Conservation (phyloP, 2,113 vertebrate genomes). For the Aramus guarauna region DNA sequence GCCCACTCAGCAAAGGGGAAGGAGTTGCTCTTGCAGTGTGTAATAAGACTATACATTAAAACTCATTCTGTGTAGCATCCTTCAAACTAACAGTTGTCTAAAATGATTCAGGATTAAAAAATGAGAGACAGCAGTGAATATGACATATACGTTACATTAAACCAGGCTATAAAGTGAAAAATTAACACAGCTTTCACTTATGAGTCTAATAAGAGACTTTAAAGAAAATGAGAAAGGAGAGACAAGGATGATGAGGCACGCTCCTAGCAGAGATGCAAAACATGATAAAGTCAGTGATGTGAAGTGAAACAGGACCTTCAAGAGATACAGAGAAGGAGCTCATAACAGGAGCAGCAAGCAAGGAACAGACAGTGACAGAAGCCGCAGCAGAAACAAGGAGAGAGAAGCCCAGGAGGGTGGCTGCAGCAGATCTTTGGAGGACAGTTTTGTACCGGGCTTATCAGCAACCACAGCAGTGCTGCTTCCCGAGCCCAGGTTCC, state of each 20-base stretch:
- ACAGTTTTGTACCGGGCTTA: background rate
- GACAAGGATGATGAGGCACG: background rate
- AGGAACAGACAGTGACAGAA: background rate
- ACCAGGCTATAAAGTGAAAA: background rate
- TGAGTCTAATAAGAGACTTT: background rate
- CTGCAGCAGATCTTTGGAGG: background rate
- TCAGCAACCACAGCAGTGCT: background rate
- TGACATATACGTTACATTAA: background rate
- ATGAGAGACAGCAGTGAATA: background rate
- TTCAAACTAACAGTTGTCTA: background rate
- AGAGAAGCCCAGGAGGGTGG: background rate
- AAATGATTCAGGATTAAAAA: background rate
- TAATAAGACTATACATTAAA: background rate
- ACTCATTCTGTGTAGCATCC: background rate
- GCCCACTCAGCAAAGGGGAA: background rate
- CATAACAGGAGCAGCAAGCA: background rate
- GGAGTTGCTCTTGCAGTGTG: background rate
- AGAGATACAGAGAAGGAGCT: background rate
- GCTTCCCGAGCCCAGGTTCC: background rate
- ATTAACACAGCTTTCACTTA: background rate
- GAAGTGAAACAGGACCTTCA: background rate
- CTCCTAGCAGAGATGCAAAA: background rate
- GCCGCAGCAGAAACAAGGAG: background rate
- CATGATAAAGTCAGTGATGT: background rate
- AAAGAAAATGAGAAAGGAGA: background rate